Conservation (phyloP, 2,888 invertebrate species). For the Patella depressa region DNA sequence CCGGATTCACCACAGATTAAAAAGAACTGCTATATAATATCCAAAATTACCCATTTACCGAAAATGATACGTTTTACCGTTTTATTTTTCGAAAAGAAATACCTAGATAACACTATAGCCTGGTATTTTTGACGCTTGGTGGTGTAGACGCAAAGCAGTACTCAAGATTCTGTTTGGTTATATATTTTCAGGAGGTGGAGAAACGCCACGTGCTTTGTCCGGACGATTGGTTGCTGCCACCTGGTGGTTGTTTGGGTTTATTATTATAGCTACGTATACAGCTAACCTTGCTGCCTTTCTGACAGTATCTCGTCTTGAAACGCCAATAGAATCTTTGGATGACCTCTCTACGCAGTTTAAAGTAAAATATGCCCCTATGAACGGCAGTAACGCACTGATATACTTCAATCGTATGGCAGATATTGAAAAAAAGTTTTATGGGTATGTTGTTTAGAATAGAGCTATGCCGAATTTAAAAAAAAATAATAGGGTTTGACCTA, state of each 20-base stretch:
- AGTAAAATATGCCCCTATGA: slow-evolving; percentile 92
- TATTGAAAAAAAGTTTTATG: slow-evolving; percentile 94
- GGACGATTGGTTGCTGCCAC: slow-evolving; percentile 96
- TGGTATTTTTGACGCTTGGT: too few species aligned
- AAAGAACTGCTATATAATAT: too few species aligned
- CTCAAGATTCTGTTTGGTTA: too few species aligned
- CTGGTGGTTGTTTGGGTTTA: slow-evolving; percentile 99
- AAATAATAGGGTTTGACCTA: too few species aligned
- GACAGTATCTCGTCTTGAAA: slow-evolving; percentile 89
- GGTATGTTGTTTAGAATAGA: slow-evolving; percentile 76
- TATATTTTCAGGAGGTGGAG: slow-evolving; percentile 62
- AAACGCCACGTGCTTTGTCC: slow-evolving; percentile 85
- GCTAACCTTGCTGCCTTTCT: slow-evolving; percentile 98
- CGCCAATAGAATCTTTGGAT: slow-evolving; percentile 90
- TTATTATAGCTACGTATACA: slow-evolving; percentile 98
- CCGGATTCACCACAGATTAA: too few species aligned
- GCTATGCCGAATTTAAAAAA: too few species aligned
- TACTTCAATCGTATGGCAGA: slow-evolving; percentile 97
- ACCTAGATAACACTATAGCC: too few species aligned
- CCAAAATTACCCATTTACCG: too few species aligned
- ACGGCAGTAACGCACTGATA: slow-evolving; percentile 89
- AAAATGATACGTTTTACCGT: too few species aligned
- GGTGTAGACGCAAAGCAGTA: too few species aligned
- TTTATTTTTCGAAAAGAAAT: too few species aligned
- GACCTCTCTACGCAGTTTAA: slow-evolving; percentile 96